Conservation (phyloP, 2,888 invertebrate species). For the Zhengitettix transpicula region DNA sequence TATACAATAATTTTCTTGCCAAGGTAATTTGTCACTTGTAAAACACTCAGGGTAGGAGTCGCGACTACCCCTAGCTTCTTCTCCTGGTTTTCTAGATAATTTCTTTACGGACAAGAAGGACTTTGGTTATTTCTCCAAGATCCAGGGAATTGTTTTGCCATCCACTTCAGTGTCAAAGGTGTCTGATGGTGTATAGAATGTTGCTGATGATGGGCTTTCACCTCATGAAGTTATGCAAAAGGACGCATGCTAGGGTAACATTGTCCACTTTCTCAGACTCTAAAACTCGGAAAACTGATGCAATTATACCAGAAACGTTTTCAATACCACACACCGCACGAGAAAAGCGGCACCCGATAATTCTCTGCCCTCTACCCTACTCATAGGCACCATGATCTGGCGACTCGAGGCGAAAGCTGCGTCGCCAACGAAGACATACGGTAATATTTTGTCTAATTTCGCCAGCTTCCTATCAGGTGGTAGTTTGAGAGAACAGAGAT, state of each 20-base stretch:
- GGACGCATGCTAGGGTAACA: too few relatives aligned
- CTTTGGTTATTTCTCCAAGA: slow-evolving; percentile 12
- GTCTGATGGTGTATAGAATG: slow-evolving; percentile 10
- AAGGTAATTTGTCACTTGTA: neutral
- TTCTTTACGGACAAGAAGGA: too few relatives aligned
- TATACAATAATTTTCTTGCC: neutral
- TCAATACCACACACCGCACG: slow-evolving; percentile 7
- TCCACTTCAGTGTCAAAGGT: slow-evolving; percentile 6
- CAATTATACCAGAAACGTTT: slow-evolving; percentile 8
- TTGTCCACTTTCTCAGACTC: slow-evolving; percentile 8
- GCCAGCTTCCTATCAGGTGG: slow-evolving; percentile 8
- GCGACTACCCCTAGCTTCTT: neutral
- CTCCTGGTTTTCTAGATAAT: neutral
- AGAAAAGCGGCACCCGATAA: slow-evolving; percentile 5
- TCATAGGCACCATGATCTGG: neutral
- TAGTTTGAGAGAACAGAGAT: neutral
- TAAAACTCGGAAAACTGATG: slow-evolving; percentile 7
- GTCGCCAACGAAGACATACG: slow-evolving; percentile 17
- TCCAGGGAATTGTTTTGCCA: slow-evolving; percentile 13
- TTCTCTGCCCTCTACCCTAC: neutral
- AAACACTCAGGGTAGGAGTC: neutral
- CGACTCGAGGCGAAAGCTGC: slow-evolving; percentile 13
- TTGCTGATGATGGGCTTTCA: slow-evolving; percentile 8
- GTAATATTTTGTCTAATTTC: slow-evolving; percentile 13
- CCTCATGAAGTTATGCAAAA: slow-evolving; percentile 3